Base-by-base conservation (phyloP, 2,113 vertebrate species). In the Dicaeum eximium region DNA sequence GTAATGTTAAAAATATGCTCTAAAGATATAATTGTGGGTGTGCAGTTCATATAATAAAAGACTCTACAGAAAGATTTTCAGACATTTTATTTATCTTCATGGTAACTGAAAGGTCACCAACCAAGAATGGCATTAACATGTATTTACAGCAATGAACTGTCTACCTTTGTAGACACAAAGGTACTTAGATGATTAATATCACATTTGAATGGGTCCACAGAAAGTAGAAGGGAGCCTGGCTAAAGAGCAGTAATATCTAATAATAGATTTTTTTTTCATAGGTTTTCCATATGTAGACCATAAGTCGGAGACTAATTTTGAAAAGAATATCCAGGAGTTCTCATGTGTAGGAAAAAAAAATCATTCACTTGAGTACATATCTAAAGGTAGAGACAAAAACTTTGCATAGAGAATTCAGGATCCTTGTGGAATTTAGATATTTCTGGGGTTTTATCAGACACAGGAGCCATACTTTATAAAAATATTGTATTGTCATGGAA, bases 41-140 rank as follows among this genome's bases (percentile, higher is more conserved):
- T 64, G 64, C 38, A 80, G 64, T 56, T 96, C 85, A 78, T 47
- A 65, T 38, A 92, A 82, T 82, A 85, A 82, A 83, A 92, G 60
- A 70, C 71, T 85, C 38, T 54, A 57, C 47, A 91, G 77, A 88
- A 60, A 88, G 7, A 66, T 70, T 94, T 96, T 86, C 30, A 62
- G 78, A 73, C 25, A 40, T 96, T 97, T 96, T 96, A 84, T 96
- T 96, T 97, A 81, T 95, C 69, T 96, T 96, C 65, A 71, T 50
- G 50, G 65, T 86, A 94, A 77, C 58, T 92, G 83, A 88, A 96
- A 96, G 81, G 84, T 94, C 91, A 88, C 54, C 31, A 90, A 13
- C 47, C 57, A 90, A 86, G 33, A 78, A 44, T 74, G 93, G 74
- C 62, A 77, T 93, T 91, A 96, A 80, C 71, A 90, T 74, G 58